Conservation (phyloP, 2,888 invertebrate genomes). For the Rhopalosiphum nymphaeae region DNA sequence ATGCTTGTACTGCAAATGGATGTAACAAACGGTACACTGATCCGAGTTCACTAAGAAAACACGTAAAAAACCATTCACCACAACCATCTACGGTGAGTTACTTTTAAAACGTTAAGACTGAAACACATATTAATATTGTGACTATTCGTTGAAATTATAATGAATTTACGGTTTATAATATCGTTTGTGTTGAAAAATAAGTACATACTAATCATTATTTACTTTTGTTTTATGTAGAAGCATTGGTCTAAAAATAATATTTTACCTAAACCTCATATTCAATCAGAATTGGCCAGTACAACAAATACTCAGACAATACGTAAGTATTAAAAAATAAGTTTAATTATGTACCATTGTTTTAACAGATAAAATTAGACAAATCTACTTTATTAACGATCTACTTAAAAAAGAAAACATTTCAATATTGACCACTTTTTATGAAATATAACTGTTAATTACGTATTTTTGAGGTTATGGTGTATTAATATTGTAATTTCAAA, state of each 20-base stretch:
- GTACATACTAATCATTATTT: background rate
- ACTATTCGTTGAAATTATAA: background rate
- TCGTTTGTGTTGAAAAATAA: background rate
- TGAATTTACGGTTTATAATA: background rate
- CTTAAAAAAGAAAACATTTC: background rate
- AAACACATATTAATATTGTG: background rate
- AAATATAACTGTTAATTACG: background rate
- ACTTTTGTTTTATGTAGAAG: constrained; percentile 10
- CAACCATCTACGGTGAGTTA: constrained; percentile 31
- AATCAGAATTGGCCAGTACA: background rate
- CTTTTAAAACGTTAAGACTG: background rate
- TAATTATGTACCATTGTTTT: background rate
- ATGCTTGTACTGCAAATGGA: constrained; percentile 88
- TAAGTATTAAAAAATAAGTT: background rate
- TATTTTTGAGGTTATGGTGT: background rate
- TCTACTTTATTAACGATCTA: background rate
- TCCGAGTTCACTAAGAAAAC: constrained; percentile 92
- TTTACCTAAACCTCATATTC: background rate
- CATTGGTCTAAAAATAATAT: constrained; percentile 28
- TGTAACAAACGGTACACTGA: constrained; percentile 94
- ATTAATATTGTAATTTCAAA: background rate
- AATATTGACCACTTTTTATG: background rate
- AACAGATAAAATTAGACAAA: background rate
- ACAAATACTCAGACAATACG: background rate
- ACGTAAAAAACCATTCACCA: constrained; percentile 84